phyloP scores from a whole-genome alignment of 2,797 vertebrate species.

The Coranthus polyacanthus region DNA sequence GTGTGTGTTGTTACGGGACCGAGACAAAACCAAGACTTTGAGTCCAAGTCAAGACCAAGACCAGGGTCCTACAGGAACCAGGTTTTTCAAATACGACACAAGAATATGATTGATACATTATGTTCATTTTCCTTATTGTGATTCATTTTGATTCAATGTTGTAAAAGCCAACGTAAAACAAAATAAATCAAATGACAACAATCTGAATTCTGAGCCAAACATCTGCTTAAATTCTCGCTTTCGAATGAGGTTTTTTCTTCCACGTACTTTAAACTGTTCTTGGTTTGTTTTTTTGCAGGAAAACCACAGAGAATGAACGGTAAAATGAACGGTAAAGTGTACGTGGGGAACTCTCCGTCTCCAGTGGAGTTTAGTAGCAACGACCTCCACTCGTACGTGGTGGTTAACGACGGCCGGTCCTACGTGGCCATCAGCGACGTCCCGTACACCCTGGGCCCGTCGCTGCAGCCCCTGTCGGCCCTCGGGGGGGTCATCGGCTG shows the following conservation, averaged over 20 bases:
- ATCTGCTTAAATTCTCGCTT: no score
- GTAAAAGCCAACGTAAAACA: no score
- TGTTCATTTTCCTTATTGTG: no score
- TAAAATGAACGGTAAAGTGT: constrained; percentile 95
- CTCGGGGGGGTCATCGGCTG: constrained; percentile 94
- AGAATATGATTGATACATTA: no score
- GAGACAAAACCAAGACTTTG: no score
- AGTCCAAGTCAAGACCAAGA: no score
- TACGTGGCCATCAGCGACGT: constrained; percentile 96
- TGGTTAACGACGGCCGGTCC: constrained; percentile 94
- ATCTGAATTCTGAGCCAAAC: no score
- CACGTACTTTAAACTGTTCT: neutral
- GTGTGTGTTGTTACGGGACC: neutral
- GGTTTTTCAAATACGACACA: no score
- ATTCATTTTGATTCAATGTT: no score
- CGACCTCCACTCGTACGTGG: constrained; percentile 96
- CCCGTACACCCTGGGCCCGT: constrained; percentile 86
- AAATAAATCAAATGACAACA: no score
- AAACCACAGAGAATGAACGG: constrained; percentile 96
- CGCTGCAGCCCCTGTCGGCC: constrained; percentile 90
- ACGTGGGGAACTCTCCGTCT: constrained; percentile 85
- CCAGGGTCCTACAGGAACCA: no score
- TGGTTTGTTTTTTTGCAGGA: constrained; percentile 79
- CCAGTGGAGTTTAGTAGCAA: constrained; percentile 88
- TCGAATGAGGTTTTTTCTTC: neutral